Conservation (phyloP, 2,113 vertebrate species). For the Empidonax traillii region DNA sequence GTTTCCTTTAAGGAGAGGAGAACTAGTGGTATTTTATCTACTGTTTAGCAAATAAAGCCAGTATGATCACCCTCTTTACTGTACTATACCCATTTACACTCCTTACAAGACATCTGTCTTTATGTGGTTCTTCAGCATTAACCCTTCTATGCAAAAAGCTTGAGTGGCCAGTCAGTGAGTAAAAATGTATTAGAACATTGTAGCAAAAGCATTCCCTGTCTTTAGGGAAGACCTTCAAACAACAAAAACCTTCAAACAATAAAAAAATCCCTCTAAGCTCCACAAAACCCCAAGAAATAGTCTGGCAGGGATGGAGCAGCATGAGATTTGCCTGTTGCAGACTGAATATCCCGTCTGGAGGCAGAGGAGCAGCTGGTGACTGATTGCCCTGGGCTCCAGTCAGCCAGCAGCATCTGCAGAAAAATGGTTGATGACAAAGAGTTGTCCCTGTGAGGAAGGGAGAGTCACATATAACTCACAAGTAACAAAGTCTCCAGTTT, state of each 20-base stretch:
- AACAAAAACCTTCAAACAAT: background rate
- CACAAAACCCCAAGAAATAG: background rate
- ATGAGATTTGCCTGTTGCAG: background rate
- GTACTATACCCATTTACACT: background rate
- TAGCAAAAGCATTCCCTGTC: background rate
- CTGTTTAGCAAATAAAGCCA: background rate
- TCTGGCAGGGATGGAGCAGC: background rate
- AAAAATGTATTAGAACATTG: background rate
- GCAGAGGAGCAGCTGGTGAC: background rate
- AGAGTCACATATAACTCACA: fast-evolving
- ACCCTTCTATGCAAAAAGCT: background rate
- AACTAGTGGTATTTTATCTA: fast-evolving
- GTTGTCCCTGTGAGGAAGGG: background rate
- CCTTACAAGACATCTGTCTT: background rate
- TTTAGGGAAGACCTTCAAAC: background rate
- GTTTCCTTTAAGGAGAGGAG: background rate
- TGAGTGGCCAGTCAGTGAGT: background rate
- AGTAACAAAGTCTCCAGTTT: background rate
- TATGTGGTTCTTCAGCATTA: background rate
- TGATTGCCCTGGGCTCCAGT: background rate
- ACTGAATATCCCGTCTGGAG: background rate
- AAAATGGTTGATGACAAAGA: background rate
- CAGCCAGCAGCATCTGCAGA: background rate
- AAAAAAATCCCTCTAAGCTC: background rate
- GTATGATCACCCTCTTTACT: background rate